These are phyloP conservation scores for Megathymus violae DNA, from an alignment of 1,140 invertebrate genomes.

Conservation along the genomic window DNA sequence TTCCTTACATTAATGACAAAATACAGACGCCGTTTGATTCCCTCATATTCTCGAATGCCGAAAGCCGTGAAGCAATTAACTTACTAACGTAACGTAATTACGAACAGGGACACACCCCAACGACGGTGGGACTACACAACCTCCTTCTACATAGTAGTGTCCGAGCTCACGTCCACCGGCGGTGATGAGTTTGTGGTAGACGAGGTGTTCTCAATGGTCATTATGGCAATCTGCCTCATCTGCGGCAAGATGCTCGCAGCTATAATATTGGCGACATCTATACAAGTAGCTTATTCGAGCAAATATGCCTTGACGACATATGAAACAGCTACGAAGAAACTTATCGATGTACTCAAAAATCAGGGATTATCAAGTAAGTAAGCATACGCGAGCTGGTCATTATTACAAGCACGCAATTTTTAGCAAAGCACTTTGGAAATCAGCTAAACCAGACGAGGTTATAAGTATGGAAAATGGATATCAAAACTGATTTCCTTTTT, in stretches of 20 bases:
- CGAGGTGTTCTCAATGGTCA: slow-evolving; percentile 55
- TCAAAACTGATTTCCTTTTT: no score
- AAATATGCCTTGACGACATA: slow-evolving; percentile 71
- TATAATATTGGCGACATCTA: slow-evolving; percentile 62
- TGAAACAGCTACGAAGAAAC: slow-evolving; percentile 60
- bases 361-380: slow-evolving; percentile 71
- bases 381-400: no score
- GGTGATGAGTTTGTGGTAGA: slow-evolving; percentile 68
- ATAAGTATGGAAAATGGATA: no score
- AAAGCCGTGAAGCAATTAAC: neutral
- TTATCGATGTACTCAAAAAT: slow-evolving; percentile 72
- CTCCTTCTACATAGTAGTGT: slow-evolving; percentile 64
- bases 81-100: neutral
- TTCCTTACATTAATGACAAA: no score
- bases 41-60: no score
- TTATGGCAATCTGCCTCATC: slow-evolving; percentile 58
- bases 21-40: no score
- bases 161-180: slow-evolving; percentile 63
- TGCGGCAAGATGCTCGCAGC: slow-evolving; percentile 67
- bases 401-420: no score
- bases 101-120: slow-evolving; percentile 57
- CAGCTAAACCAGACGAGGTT: no score
- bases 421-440: no score
- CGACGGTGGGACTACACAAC: slow-evolving; percentile 67
- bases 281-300: slow-evolving; percentile 66